Evolutionary conservation across 2,113 vertebrate genomes (phyloP), one percentile per base, ranked within the genome.

Genomic region (Pandion haliaetus): DNA sequence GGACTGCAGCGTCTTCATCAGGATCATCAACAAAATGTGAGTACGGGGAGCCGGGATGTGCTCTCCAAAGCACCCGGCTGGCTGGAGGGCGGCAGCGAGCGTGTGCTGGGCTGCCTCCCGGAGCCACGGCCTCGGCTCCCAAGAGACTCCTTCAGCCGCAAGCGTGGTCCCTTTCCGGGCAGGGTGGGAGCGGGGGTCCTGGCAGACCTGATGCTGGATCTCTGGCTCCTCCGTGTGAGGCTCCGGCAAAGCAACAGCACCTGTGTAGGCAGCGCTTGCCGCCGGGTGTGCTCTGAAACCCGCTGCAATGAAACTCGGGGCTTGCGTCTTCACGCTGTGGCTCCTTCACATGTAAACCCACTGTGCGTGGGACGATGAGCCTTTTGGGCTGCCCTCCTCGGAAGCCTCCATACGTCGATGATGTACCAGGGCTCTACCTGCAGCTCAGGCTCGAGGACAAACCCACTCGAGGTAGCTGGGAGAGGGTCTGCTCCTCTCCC

Each of bases 21-120:
- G 97, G 93, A 98, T 99, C 74, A 98, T 99, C 63, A 84, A 97
- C 47, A 95, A 95, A 92, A 90, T 99, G 99, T 99, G 97, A 99
- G 99, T 99, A 78, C 5, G 10, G 32, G 6, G 29, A 45, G 19
- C 28, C 0, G 4, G 31, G 10, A 50, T 5, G 18, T 9, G 38
- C 24, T 44, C 67, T 65, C 72, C 24, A 47, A 70, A 42, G 8
- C 2, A 7, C 2, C 3, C 14, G 28, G 13, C 54, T 67, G 47
- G 20, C 44, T 18, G 45, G 15, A 5, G 40, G 61, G n/a, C 3
- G 2, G 19, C 26, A 54, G 26, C 2, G 9, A 54, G 52, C 52
- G 25, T 2, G 9, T 17, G 28, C 52, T 63, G 47, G 20, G 74
- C 23, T 85, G 61, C 36, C 38, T 67, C 29, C 49, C 17, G 7